These are phyloP conservation scores for Brachypteracias leptosomus DNA, from an alignment of 2,113 vertebrate species.

Conservation along the genomic window DNA sequence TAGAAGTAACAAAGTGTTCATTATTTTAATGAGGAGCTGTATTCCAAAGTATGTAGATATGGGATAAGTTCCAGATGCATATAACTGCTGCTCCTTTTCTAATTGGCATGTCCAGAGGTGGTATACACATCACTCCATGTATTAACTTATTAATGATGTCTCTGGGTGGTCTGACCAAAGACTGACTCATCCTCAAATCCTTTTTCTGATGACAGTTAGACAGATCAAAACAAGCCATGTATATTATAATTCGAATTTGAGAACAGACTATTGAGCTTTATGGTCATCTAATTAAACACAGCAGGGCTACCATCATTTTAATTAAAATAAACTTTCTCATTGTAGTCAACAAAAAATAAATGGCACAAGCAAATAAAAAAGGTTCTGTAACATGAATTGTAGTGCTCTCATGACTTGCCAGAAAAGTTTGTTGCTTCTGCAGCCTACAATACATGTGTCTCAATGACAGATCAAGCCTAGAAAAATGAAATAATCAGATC, in stretches of 20 bases:
- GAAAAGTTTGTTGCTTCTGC: neutral
- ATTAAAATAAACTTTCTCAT: constrained; percentile 30
- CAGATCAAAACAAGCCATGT: constrained; percentile 31
- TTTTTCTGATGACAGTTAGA: constrained; percentile 30
- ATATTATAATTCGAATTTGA: constrained; percentile 29
- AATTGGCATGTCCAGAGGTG: neutral
- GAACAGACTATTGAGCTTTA: neutral
- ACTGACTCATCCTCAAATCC: constrained; percentile 24
- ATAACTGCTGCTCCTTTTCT: neutral
- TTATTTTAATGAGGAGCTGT: neutral
- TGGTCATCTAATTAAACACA: constrained; percentile 46
- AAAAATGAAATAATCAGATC: neutral
- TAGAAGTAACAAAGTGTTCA: neutral
- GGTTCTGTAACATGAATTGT: neutral
- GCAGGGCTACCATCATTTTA: neutral
- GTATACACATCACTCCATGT: neutral
- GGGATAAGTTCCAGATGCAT: neutral
- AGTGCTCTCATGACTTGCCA: neutral
- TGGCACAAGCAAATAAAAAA: neutral
- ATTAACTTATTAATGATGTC: constrained; percentile 11
- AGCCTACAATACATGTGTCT: neutral
- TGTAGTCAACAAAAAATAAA: neutral
- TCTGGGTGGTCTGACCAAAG: neutral
- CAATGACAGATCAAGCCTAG: neutral
- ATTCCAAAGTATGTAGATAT: neutral